Evolutionary conservation across 2,888 invertebrate genomes (phyloP).

Genomic region (Coremacera marginata): DNA sequence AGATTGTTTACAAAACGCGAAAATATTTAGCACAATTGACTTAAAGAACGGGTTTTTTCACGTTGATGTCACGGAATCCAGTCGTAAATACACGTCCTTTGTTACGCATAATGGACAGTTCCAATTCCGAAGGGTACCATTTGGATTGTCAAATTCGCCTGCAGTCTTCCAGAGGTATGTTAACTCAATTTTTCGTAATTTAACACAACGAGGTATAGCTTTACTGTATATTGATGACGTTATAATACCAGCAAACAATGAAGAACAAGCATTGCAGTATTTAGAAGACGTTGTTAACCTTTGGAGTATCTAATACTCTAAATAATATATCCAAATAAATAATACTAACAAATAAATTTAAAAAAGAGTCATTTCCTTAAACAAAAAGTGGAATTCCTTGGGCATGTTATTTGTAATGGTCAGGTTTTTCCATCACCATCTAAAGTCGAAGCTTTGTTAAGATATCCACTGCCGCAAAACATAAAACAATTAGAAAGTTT

Average conservation of each 20-base stretch:
- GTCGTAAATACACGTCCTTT: slow-evolving; percentile 40
- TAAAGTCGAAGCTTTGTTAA: slow-evolving; percentile 53
- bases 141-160: slow-evolving; percentile 61
- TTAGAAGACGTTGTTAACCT: slow-evolving; percentile 38
- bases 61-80: slow-evolving; percentile 52
- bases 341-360: slow-evolving; percentile 30
- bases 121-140: slow-evolving; percentile 59
- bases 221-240: slow-evolving; percentile 48
- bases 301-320: slow-evolving; percentile 38
- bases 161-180: slow-evolving; percentile 33
- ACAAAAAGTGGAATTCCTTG: slow-evolving; percentile 30
- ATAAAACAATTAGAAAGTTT: slow-evolving; percentile 54
- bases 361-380: slow-evolving; percentile 33
- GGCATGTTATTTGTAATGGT: slow-evolving; percentile 38
- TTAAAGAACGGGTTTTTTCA: slow-evolving; percentile 62
- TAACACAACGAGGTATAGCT: slow-evolving; percentile 38
- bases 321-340: too few relatives aligned
- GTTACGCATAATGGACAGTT: slow-evolving; percentile 55
- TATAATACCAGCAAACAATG: slow-evolving; percentile 30
- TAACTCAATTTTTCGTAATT: slow-evolving; percentile 44
- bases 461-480: slow-evolving; percentile 51
- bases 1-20: slow-evolving; percentile 39
- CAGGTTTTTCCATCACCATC: slow-evolving; percentile 47
- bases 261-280: slow-evolving; percentile 39
- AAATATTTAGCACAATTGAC: slow-evolving; percentile 55